Conservation (phyloP, 2,113 vertebrate genomes). For the Egretta garzetta region DNA sequence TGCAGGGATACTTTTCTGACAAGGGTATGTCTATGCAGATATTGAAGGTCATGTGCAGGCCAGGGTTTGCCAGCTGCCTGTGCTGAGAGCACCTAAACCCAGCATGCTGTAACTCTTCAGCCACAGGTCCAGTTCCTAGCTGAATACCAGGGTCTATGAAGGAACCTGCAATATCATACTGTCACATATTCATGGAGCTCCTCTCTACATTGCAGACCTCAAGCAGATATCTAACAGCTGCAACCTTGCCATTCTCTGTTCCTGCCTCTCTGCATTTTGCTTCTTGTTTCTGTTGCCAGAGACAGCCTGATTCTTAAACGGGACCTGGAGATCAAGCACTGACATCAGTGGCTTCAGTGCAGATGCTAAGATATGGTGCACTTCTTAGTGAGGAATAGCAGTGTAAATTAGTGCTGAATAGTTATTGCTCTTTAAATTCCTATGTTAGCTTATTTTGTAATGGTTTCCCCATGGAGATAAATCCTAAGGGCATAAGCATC, state of each 20-base stretch:
- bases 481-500: background rate
- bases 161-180: background rate
- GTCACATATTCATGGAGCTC: background rate
- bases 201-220: background rate
- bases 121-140: accelerated
- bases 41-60: background rate
- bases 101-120: background rate
- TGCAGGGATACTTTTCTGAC: background rate
- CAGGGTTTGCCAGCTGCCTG: background rate
- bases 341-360: background rate
- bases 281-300: background rate
- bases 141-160: background rate
- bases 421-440: background rate
- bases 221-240: background rate
- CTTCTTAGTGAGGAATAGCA: background rate
- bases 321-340: background rate
- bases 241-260: background rate
- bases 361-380: background rate
- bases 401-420: background rate
- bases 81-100: background rate
- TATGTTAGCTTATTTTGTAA: background rate
- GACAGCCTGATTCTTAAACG: background rate
- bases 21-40: background rate
- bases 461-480: background rate
- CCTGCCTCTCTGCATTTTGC: background rate